phyloP scores from a whole-genome alignment of 2,888 invertebrate genomes.

The Corythucha ciliata region DNA sequence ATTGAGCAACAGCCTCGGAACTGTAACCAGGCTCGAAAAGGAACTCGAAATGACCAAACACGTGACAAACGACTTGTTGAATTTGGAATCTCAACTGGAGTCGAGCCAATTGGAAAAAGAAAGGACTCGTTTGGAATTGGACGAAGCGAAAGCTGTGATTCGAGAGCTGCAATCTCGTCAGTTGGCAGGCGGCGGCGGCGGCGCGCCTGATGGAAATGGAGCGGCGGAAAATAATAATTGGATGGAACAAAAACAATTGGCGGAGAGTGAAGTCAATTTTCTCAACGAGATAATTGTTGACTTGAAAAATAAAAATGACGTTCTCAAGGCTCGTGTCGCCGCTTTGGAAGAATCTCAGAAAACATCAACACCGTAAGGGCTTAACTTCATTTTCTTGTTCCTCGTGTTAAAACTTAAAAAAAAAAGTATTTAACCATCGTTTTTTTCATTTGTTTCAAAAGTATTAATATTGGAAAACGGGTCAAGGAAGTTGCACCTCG shows the following conservation, averaged over 20 bases:
- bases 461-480: no score
- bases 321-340: conserved; percentile 66
- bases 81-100: conserved; percentile 7
- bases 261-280: conserved; percentile 73
- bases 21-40: conserved; percentile 10
- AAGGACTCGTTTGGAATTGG: no score
- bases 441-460: no score
- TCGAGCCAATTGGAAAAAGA: background rate
- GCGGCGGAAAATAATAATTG: conserved; percentile 15
- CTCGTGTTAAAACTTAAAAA: no score
- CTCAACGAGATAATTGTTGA: conserved; percentile 94
- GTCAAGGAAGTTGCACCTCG: conserved; percentile 55
- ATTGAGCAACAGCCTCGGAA: no score
- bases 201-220: background rate
- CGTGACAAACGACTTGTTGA: conserved; percentile 7
- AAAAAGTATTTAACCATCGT: no score
- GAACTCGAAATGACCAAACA: conserved; percentile 1
- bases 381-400: background rate
- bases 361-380: conserved; percentile 9
- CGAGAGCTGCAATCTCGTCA: background rate
- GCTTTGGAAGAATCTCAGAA: conserved; percentile 35
- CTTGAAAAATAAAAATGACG: conserved; percentile 86
- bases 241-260: conserved; percentile 38
- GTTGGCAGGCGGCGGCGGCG: background rate
- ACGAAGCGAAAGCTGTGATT: background rate